Evolutionary conservation across 2,113 vertebrate species (phyloP).

Genomic region (Sphyrna mokarran): DNA sequence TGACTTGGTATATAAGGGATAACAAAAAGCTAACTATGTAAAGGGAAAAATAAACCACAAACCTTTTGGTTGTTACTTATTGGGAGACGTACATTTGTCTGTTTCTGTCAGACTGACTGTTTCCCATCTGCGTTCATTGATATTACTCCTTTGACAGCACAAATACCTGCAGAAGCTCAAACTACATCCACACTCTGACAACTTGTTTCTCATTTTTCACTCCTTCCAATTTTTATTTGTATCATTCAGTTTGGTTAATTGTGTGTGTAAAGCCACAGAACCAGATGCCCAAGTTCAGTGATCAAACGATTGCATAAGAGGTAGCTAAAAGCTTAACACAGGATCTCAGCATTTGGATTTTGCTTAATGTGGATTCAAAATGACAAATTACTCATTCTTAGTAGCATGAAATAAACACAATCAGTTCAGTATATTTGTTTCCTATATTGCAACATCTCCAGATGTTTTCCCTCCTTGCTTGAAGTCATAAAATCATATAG

Average conservation of each 20-base stretch:
- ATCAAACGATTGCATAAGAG: background rate
- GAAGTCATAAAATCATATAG: too few species aligned
- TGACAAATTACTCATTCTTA: background rate
- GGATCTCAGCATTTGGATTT: background rate
- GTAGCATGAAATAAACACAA: background rate
- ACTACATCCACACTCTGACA: background rate
- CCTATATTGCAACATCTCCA: background rate
- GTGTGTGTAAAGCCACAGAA: background rate
- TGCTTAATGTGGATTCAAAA: background rate
- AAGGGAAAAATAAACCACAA: background rate
- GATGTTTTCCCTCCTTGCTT: background rate
- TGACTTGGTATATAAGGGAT: background rate
- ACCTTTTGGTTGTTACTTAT: background rate
- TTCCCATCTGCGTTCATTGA: slow-evolving; percentile 5
- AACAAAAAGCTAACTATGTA: background rate
- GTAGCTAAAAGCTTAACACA: background rate
- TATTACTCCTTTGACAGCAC: background rate
- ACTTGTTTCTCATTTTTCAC: background rate
- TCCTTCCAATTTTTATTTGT: background rate
- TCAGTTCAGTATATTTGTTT: background rate
- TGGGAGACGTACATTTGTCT: background rate
- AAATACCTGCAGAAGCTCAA: background rate
- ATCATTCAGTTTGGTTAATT: background rate
- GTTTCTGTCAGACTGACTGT: background rate
- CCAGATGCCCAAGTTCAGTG: background rate